Evolutionary conservation across 2,888 invertebrate genomes (phyloP), one percentile per base, ranked within the genome.

Genomic region (Leptura quadrifasciata): DNA sequence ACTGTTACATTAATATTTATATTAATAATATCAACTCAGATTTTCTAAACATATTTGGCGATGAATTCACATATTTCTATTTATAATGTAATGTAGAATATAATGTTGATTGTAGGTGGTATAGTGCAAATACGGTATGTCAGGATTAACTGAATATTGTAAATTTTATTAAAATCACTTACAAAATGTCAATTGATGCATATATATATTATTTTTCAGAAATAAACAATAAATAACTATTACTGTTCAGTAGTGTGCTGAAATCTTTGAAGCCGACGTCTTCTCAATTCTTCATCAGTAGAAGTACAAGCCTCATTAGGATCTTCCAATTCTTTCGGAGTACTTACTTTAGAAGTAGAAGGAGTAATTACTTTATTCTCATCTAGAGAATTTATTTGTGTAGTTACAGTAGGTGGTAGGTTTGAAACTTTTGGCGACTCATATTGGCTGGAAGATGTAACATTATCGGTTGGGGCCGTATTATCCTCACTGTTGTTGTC

Each of bases 251-350:
- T 20, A 12, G 35, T 17, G 4, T 84, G 83, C 64, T 87, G 83
- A 79, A 95, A 95, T 90, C 94, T 95, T 90, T 94, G 93, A 88
- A 96, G 90, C 89, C 95, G 92, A 87, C 95, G 92, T 90, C 94
- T 93, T 88, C 95, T 91, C 75, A 96, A 90, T 87, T 95, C 95
- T 85, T 92, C 93, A 54, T 94, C 91, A 76, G 92, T 91, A 68
- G 81, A 75, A 47, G 71, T 57, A 9, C 47, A 60, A 55, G 63
- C 9, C n/a, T 47, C 57, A 6, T 35, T 58, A 39, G 12, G 6
- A 2, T 72, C 64, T n/a, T 8, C 17, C 5, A n/a, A 15, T 17
- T 69, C 60, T 21, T 70, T 69, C 24, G 70, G 73, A 24, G 68
- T 69, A 55, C 69, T 57, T 20, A 68, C 68, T 21, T 69, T 69